A percentile compares a stretch with the other conserved stretches of the same genome.
Evolutionary conservation across 2,797 vertebrate genomes (phyloP).

Genomic region (Diplodus puntazzo): DNA sequence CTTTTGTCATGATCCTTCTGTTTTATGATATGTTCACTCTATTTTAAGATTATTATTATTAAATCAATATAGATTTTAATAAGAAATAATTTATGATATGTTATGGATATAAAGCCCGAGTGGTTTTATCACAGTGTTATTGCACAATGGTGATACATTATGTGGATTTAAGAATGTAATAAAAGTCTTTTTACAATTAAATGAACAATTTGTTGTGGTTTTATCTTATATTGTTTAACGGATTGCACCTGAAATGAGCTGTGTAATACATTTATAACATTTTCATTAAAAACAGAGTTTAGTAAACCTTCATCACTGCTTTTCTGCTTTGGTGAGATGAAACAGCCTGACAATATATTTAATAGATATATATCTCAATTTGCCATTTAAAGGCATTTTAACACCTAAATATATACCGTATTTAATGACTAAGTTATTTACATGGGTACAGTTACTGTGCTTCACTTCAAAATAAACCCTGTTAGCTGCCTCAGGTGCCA

Average conservation of each 20-base stretch:
- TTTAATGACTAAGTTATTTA: not conserved
- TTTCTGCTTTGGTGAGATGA: not conserved
- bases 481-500: not conserved
- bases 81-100: slow-evolving; percentile 89
- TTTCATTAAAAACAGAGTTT: not conserved
- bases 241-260: not conserved
- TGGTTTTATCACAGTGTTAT: slow-evolving; percentile 83
- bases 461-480: not conserved
- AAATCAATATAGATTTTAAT: slow-evolving; percentile 88
- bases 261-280: not conserved
- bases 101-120: slow-evolving; percentile 82
- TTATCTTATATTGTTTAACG: not conserved
- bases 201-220: not conserved
- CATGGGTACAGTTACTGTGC: not conserved
- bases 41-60: slow-evolving; percentile 83
- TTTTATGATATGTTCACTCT: slow-evolving; percentile 80
- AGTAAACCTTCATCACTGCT: not conserved
- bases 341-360: not conserved
- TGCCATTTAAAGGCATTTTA: not conserved
- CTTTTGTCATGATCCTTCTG: slow-evolving; percentile 81
- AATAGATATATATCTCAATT: not conserved
- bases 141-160: slow-evolving; percentile 85
- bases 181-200: slow-evolving; percentile 87
- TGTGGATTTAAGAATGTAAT: slow-evolving; percentile 89
- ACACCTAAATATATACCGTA: not conserved